phyloP scores from a whole-genome alignment of 37 sponge, comb jelly and placozoan species.

The Ephydatia muelleri region DNA sequence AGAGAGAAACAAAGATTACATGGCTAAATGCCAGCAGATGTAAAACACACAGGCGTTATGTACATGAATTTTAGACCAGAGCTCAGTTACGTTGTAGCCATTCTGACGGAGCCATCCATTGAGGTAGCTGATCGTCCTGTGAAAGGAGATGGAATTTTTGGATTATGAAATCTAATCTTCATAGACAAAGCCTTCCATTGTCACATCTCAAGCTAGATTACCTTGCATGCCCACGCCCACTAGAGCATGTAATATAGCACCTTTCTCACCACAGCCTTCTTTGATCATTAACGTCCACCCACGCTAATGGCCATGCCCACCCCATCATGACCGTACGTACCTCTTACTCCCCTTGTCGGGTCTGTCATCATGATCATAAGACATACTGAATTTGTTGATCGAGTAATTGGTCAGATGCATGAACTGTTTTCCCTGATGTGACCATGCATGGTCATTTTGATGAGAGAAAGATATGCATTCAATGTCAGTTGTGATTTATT shows the following conservation, averaged over 20 bases:
- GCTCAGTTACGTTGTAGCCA: conserved; percentile 70
- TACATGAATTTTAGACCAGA: conserved; percentile 86
- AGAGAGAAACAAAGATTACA: background rate
- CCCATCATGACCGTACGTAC: background rate
- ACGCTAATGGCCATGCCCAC: background rate
- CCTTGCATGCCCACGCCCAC: too few relatives aligned
- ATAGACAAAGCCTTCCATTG: background rate
- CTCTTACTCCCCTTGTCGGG: conserved; percentile 82
- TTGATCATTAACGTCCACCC: background rate
- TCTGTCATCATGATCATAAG: conserved; percentile 66
- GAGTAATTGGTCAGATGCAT: conserved; percentile 98
- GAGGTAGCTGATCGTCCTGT: conserved; percentile 71
- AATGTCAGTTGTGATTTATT: too few relatives aligned
- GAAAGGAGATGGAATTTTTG: background rate
- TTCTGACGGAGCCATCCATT: conserved; percentile 70
- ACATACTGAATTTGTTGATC: conserved; percentile 85
- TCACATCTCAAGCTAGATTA: background rate
- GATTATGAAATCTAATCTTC: background rate
- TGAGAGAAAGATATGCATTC: conserved; percentile 5
- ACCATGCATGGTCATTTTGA: too few relatives aligned
- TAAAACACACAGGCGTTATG: conserved; percentile 2
- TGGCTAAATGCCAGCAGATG: too few relatives aligned
- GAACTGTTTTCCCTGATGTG: conserved; percentile 56
- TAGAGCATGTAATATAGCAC: too few relatives aligned
- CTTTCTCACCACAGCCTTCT: too few relatives aligned